Evolutionary conservation across 2,888 invertebrate species (phyloP), one percentile per base, ranked within the genome.

Genomic region (Cryptocephalus primarius): DNA sequence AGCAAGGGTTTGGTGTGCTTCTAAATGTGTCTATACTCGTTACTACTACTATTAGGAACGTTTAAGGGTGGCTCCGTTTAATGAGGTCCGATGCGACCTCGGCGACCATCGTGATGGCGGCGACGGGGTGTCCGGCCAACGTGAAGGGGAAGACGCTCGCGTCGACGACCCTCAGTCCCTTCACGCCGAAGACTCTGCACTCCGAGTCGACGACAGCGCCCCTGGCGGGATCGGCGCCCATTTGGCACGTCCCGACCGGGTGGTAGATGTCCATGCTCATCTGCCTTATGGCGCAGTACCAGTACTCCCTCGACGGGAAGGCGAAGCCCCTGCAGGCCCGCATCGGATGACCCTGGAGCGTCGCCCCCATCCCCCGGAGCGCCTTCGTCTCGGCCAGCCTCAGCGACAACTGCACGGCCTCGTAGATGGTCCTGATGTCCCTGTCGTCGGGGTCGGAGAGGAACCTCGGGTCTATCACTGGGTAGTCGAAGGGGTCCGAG

Each of bases 401-500:
- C 34, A 71, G 46, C 0, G 67, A 67, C 34, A 70, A 57, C 45
- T 70, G 66, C 0, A 70, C 66, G 4, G 74, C 78, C 55, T 77
- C 75, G 1, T 78, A 73, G 22, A 80, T 60, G 1, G 67, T 71
- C 1, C 72, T 68, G 1, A 78, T 74, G 61, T 73, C 78, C 44
- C 56, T 55, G 13, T 51, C 40, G 13, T 52, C 39, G 0, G 76
- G 74, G 59, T 79, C 74, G 1, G 72, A 70, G 42, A 84, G 72
- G 57, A 84, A 85, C 60, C 82, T 82, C 1, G 83, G 76, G 54
- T 84, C 72, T 47, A 85, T 79, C n/a, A 76, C 58, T 0, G 85
- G 57, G 39, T 54, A 54, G 14, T 57, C 54, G 9, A 40, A 53
- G 11, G 57, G 55, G 31, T 47, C 40, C n/a, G 40, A 47, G 11